Percentiles rank a stretch among this genome's conserved stretches.
phyloP scores from a whole-genome alignment of 2,113 vertebrate species.

The Rhombomys opimus region DNA sequence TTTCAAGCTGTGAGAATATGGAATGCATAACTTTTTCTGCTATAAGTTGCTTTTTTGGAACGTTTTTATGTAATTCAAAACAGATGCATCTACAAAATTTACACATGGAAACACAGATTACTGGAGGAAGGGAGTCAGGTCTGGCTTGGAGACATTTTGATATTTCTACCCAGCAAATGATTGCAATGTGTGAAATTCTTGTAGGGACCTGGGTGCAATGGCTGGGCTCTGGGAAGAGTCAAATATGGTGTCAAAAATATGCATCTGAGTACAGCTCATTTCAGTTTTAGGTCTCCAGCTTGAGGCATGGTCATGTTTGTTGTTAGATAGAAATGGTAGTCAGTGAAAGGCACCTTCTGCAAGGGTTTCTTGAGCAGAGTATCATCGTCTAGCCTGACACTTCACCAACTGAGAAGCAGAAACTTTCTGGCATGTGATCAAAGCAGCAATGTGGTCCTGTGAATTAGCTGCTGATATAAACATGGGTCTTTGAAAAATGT shows the following conservation, averaged over 20 bases:
- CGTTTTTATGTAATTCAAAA: constrained; percentile 80
- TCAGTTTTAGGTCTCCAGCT: not conserved
- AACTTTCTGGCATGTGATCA: constrained; percentile 6
- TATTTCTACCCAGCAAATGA: constrained; percentile 69
- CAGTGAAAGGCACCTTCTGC: not conserved
- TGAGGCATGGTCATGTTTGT: not conserved
- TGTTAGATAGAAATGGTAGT: not conserved
- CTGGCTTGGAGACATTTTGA: constrained; percentile 55
- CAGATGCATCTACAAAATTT: constrained; percentile 79
- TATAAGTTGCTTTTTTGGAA: constrained; percentile 69
- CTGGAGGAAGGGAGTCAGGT: constrained; percentile 53
- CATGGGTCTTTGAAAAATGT: not conserved
- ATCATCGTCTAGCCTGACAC: not conserved
- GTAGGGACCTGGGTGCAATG: not conserved
- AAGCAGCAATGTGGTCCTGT: not conserved
- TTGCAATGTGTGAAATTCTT: constrained; percentile 61
- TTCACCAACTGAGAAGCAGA: not conserved
- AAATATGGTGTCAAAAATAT: not conserved
- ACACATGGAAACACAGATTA: constrained; percentile 76
- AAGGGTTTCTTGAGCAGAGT: not conserved
- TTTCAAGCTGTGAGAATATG: constrained; percentile 76
- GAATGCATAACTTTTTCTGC: constrained; percentile 76
- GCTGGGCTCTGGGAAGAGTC: constrained; percentile 8
- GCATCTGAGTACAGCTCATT: not conserved
- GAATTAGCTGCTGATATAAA: not conserved